Percentiles rank a stretch among this genome's conserved stretches.
These are phyloP conservation scores for Pagrus major DNA, from an alignment of 2,113 vertebrate species.

Conservation along the genomic window DNA sequence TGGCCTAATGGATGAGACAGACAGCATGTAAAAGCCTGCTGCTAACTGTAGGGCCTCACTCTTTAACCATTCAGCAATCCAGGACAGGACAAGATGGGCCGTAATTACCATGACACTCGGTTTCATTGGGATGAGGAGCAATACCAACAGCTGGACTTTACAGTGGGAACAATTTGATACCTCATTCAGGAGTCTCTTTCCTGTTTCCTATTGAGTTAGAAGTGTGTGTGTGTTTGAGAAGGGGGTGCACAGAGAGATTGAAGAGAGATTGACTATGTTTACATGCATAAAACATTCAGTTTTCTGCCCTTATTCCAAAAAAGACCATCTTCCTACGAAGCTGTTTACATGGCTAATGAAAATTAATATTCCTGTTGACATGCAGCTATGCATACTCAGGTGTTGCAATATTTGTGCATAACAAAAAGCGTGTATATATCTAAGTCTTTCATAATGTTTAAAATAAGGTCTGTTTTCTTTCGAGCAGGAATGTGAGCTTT, in stretches of 20 bases:
- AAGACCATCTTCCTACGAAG: too few relatives aligned
- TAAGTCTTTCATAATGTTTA: too few relatives aligned
- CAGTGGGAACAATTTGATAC: slow-evolving; percentile 48
- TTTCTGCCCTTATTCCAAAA: too few relatives aligned
- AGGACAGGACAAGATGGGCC: slow-evolving; percentile 65
- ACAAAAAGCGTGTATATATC: too few relatives aligned
- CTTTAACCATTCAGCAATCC: slow-evolving; percentile 70
- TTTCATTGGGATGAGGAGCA: slow-evolving; percentile 48
- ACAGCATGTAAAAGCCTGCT: slow-evolving; percentile 79
- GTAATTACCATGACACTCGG: slow-evolving; percentile 73
- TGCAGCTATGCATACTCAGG: too few relatives aligned
- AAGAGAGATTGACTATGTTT: slow-evolving; percentile 11
- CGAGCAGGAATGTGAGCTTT: too few relatives aligned
- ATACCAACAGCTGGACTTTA: slow-evolving; percentile 76
- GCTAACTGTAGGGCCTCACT: slow-evolving; percentile 65
- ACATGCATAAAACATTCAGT: too few relatives aligned
- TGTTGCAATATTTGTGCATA: too few relatives aligned
- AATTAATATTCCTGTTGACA: too few relatives aligned
- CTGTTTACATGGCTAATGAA: too few relatives aligned
- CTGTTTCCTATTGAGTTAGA: slow-evolving; percentile 52
- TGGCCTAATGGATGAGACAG: slow-evolving; percentile 82
- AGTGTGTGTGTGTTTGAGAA: neutral
- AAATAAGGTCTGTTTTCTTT: too few relatives aligned
- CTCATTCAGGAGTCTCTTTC: slow-evolving; percentile 64
- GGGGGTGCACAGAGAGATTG: neutral